Evolutionary conservation across 2,113 vertebrate species (phyloP).

Genomic region (Hemiscyllium ocellatum): DNA sequence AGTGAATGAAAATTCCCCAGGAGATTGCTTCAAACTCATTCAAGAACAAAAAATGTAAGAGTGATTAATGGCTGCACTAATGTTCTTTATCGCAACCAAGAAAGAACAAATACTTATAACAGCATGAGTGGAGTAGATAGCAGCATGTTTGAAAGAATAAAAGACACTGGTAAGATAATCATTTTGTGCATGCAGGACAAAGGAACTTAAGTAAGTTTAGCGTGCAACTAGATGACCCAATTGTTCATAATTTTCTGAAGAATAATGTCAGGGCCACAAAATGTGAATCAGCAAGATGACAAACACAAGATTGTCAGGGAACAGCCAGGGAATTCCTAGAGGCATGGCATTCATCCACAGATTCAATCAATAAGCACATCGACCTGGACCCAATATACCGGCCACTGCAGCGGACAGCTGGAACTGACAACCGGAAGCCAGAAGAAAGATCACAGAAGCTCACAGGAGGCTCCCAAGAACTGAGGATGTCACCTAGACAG

Average conservation of each 20-base stretch:
- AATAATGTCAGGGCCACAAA: neutral
- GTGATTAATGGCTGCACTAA: neutral
- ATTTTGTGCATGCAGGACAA: neutral
- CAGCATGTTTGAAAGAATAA: neutral
- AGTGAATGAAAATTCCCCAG: neutral
- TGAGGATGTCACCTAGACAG: no score
- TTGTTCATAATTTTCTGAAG: conserved; percentile 16
- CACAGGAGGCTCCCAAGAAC: no score
- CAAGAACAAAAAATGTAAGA: neutral
- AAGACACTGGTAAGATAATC: neutral
- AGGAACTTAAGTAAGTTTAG: neutral
- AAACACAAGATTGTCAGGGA: neutral
- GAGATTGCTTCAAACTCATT: conserved; percentile 12
- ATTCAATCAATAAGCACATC: no score
- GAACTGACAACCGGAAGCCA: no score
- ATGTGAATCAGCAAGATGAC: neutral
- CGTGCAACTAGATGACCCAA: neutral
- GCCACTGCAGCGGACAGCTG: no score
- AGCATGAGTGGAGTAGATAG: neutral
- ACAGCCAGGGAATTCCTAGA: no score
- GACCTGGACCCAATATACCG: no score
- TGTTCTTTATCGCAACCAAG: neutral
- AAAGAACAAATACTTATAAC: neutral
- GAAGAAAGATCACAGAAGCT: no score
- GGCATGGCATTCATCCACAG: no score